Base-by-base conservation (phyloP, 2,113 vertebrate species). In the Bucco capensis region DNA sequence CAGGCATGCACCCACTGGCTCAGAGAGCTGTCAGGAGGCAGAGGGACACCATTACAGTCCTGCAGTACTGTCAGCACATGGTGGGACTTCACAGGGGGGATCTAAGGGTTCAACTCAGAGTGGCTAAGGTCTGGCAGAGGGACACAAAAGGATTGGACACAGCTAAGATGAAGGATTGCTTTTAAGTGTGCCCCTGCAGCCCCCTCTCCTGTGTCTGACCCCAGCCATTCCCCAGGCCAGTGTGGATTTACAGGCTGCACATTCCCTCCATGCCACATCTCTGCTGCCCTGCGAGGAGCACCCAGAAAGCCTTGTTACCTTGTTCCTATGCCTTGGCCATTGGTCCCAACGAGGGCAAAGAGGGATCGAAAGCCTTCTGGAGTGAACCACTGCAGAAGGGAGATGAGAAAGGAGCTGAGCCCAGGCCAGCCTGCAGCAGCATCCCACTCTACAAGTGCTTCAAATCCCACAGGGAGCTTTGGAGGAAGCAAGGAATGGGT, bases 1-100 rank as follows among this genome's bases (percentile, higher is more conserved):
- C 99, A 99, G 6, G 98, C 98, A 2, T 99, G 99, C 79, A 99
- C 99, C 99, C 99, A 99, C 96, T 98, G 98, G 96, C 99, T 99
- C 76, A 99, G 95, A 10, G 99, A 99, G 95, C 99, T 99, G 95
- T 11, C 0, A 6, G 70, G 46, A 72, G 82, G 22, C 35, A 69
- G 64, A 61, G 23, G 4, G 60, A 38, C 50, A 49, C 1, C 0
- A 4, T 46, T 9, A 76, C 18, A 69, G 54, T 31, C 73, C 57
- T 14, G 1, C 46, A 18, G 23, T 0, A 51, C 49, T 67, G 22
- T 9, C 3, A 3, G 44, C 30, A 74, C 16, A 14, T 0, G 0
- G 18, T 19, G 24, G 8, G 33, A 71, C 27, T 44, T 49, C 1
- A 0, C 38, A 19, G 5, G 1, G 9, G 5, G 38, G 10, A 70